A percentile compares a stretch with the other conserved stretches of the same genome.
These are phyloP conservation scores for Cromileptes altivelis DNA, from an alignment of 2,113 vertebrate genomes.

Conservation along the genomic window DNA sequence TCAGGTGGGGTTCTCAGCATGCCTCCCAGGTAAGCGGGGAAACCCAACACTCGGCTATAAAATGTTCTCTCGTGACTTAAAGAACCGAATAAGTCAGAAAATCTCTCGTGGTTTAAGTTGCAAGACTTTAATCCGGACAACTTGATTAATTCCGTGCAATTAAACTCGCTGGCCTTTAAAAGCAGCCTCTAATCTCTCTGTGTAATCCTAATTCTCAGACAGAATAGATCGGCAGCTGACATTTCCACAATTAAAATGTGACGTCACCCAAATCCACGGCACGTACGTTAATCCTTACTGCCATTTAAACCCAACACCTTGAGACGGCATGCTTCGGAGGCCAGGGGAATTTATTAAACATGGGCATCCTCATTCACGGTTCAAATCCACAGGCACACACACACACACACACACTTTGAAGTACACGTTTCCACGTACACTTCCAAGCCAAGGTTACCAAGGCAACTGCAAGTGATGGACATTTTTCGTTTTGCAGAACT, in stretches of 20 bases:
- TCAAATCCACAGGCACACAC: slow-evolving; percentile 15
- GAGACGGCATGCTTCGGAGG: slow-evolving; percentile 49
- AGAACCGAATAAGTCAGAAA: slow-evolving; percentile 45
- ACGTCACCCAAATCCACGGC: slow-evolving; percentile 58
- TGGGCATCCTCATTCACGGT: slow-evolving; percentile 48
- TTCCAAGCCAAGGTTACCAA: slow-evolving; percentile 48
- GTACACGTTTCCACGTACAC: slow-evolving; percentile 11
- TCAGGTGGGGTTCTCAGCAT: slow-evolving; percentile 59
- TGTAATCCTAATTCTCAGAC: slow-evolving; percentile 75
- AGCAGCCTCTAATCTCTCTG: slow-evolving; percentile 60
- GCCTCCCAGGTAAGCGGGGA: slow-evolving; percentile 40
- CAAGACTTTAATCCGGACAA: slow-evolving; percentile 68
- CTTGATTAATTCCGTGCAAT: slow-evolving; percentile 71
- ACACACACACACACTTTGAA: slow-evolving; percentile 32
- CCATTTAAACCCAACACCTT: slow-evolving; percentile 82
- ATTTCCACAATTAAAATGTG: slow-evolving; percentile 78
- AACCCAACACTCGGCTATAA: slow-evolving; percentile 52
- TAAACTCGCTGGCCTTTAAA: slow-evolving; percentile 79
- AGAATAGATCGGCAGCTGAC: slow-evolving; percentile 68
- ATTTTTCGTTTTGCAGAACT: slow-evolving; percentile 55
- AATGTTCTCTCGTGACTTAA: slow-evolving; percentile 57
- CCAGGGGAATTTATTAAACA: slow-evolving; percentile 53
- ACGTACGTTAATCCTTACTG: slow-evolving; percentile 71
- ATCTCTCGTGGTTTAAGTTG: slow-evolving; percentile 51
- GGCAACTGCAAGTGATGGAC: slow-evolving; percentile 66